Conservation (phyloP, 35 echinoderm and acorn worm genomes). For the Ptychodera flava region DNA sequence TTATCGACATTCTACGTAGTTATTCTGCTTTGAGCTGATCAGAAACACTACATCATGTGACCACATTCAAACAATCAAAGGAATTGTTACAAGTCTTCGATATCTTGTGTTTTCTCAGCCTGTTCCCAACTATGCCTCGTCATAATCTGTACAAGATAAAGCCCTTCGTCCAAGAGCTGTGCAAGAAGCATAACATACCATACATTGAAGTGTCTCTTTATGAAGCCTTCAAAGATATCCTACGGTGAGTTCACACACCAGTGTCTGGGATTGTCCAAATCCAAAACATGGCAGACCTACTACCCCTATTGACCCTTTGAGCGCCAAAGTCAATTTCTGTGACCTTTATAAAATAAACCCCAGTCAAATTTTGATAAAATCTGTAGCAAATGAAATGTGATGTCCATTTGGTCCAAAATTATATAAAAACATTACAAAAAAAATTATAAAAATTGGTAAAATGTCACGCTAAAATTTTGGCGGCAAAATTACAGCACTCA, state of each 20-base stretch:
- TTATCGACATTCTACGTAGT: too few relatives aligned
- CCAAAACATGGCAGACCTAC: too few relatives aligned
- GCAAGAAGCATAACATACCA: conserved; percentile 72
- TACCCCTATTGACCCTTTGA: too few relatives aligned
- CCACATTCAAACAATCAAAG: too few relatives aligned
- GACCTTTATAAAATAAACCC: background rate
- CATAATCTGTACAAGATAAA: conserved; percentile 66
- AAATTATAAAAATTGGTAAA: too few relatives aligned
- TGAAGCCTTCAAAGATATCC: conserved; percentile 63
- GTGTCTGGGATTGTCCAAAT: background rate
- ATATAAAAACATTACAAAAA: too few relatives aligned
- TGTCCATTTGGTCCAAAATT: background rate
- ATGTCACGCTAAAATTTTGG: too few relatives aligned
- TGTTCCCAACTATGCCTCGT: conserved; percentile 90
- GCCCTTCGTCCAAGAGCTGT: conserved; percentile 57
- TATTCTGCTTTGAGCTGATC: too few relatives aligned
- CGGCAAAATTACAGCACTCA: too few relatives aligned
- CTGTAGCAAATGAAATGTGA: background rate
- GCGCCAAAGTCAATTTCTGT: background rate
- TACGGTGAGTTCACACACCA: conserved; percentile 39
- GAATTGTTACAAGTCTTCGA: too few relatives aligned
- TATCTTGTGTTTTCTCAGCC: too few relatives aligned
- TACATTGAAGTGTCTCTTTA: conserved; percentile 63
- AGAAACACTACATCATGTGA: too few relatives aligned
- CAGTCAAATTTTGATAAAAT: background rate